Evolutionary conservation across 1,140 invertebrate genomes (phyloP).

Genomic region (Polyergus mexicanus): DNA sequence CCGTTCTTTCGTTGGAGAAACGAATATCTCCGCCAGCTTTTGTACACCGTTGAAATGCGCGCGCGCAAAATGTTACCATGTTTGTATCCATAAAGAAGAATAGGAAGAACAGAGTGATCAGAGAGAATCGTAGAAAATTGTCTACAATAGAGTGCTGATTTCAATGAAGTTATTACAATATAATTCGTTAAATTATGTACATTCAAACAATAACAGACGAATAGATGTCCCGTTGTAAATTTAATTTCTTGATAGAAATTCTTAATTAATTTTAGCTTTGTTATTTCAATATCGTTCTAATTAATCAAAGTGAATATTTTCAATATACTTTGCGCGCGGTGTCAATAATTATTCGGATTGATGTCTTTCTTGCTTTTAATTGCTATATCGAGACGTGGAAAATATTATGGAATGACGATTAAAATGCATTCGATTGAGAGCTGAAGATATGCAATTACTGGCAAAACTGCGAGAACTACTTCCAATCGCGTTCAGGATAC

Average conservation of each 20-base stretch:
- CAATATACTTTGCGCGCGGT: background rate
- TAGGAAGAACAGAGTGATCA: conserved; percentile 1
- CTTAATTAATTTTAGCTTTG: conserved; percentile 1
- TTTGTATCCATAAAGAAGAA: background rate
- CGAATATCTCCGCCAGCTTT: conserved; percentile 48
- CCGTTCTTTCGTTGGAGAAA: conserved; percentile 42
- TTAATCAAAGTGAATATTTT: conserved; percentile 25
- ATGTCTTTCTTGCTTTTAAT: conserved; percentile 61
- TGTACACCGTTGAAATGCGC: conserved; percentile 39
- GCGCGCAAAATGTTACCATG: conserved; percentile 19
- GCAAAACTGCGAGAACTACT: conserved; percentile 29
- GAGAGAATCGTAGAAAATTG: conserved; percentile 1
- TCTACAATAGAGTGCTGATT: too few species aligned
- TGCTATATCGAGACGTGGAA: background rate
- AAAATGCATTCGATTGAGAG: conserved; percentile 67
- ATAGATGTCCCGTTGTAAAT: too few species aligned
- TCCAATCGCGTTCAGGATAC: conserved; percentile 48
- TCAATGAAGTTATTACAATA: background rate
- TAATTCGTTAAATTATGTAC: background rate
- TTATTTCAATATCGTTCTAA: background rate
- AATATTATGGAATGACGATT: conserved; percentile 49
- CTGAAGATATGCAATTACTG: conserved; percentile 62
- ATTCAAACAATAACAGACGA: background rate
- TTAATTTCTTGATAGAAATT: background rate
- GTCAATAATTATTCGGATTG: conserved; percentile 32